phyloP scores from a whole-genome alignment of 2,797 vertebrate genomes.

The Phoebastria nigripes region DNA sequence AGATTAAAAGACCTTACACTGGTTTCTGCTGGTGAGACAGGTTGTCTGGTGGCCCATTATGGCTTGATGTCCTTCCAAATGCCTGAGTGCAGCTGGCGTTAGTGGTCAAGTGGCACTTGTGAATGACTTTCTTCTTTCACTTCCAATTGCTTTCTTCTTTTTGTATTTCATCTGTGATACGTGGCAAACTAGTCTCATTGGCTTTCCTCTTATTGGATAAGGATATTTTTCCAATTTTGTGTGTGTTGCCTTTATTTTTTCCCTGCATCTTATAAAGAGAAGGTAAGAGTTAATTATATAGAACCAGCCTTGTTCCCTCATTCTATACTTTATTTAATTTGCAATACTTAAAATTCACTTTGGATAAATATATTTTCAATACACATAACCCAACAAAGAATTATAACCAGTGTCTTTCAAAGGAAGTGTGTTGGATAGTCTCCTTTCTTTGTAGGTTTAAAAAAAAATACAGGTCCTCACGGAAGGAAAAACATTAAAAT shows the following conservation, averaged over 20 bases:
- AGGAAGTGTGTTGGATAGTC: background rate
- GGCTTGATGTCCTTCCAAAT: background rate
- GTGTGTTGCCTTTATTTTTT: background rate
- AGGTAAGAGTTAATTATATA: fast-evolving
- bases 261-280: background rate
- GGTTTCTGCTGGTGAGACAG: background rate
- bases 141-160: background rate
- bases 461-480: background rate
- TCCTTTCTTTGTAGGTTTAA: background rate
- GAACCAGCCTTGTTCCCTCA: background rate
- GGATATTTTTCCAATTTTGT: background rate
- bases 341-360: background rate
- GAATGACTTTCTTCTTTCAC: background rate
- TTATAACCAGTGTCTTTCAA: background rate
- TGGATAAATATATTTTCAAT: background rate
- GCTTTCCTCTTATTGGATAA: background rate
- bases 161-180: background rate
- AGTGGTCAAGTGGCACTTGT: background rate
- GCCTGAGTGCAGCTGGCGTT: background rate
- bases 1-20: background rate
- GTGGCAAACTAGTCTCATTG: background rate
- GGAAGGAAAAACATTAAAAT: background rate
- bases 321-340: background rate
- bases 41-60: background rate
- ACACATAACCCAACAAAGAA: background rate